Conservation (phyloP, 2,113 vertebrate genomes). For the Odontesthes bonariensis region DNA sequence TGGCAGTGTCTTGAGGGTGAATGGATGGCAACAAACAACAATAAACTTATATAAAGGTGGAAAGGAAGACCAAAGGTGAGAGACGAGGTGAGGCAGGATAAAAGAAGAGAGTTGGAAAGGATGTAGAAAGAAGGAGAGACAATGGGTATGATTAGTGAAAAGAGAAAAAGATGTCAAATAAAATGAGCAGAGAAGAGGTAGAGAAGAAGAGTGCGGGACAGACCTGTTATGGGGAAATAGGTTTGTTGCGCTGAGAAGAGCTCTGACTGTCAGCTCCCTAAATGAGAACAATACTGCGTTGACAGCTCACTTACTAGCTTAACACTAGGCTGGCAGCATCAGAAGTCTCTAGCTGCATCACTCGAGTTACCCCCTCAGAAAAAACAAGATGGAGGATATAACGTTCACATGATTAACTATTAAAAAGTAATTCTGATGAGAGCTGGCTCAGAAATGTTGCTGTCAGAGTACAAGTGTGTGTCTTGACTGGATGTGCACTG, state of each 20-base stretch:
- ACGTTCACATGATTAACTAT: constrained; percentile 30
- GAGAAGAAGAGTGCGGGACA: constrained; percentile 24
- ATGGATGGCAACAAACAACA: constrained; percentile 47
- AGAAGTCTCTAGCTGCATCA: constrained; percentile 21
- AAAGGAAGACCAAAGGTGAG: constrained; percentile 8
- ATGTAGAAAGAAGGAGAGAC: constrained; percentile 23
- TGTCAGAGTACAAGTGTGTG: background rate
- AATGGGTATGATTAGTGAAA: constrained; percentile 26
- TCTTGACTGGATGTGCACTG: background rate
- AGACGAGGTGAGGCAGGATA: background rate
- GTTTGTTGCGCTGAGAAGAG: constrained; percentile 53
- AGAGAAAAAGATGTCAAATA: constrained; percentile 31
- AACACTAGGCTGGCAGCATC: constrained; percentile 49
- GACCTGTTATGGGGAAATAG: constrained; percentile 60
- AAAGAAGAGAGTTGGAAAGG: background rate
- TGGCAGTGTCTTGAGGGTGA: constrained; percentile 12
- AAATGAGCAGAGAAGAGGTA: constrained; percentile 23
- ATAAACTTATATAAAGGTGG: constrained; percentile 27
- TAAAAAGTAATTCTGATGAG: constrained; percentile 18
- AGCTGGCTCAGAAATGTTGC: background rate
- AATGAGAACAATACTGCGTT: constrained; percentile 63
- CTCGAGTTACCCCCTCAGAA: constrained; percentile 25
- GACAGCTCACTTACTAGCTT: constrained; percentile 65
- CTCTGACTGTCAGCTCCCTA: constrained; percentile 60
- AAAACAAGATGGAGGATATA: constrained; percentile 49